Evolutionary conservation across 2,113 vertebrate species (phyloP).

Genomic region (Sander vitreus): DNA sequence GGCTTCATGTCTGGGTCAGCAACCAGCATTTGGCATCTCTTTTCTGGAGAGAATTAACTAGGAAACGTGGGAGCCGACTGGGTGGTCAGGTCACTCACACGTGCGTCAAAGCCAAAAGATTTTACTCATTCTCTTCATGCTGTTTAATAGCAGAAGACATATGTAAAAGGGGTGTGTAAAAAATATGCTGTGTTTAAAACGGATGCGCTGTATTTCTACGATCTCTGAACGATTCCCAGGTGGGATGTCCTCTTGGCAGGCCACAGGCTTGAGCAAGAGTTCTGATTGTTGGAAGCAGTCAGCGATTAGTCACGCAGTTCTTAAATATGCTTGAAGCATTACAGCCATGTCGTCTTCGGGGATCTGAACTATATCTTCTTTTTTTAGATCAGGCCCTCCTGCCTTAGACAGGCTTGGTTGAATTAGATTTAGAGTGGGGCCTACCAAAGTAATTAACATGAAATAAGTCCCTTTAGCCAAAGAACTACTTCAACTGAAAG

Average conservation of each 20-base stretch:
- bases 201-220: constrained; percentile 60
- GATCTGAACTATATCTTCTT: constrained; percentile 35
- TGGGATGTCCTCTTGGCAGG: constrained; percentile 49
- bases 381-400: constrained; percentile 27
- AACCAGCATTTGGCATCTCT: constrained; percentile 46
- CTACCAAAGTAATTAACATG: constrained; percentile 55
- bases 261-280: constrained; percentile 34
- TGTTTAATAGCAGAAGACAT: constrained; percentile 46
- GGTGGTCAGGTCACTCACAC: constrained; percentile 60
- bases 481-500: constrained; percentile 51
- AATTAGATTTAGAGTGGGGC: constrained; percentile 39
- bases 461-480: constrained; percentile 41
- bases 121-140: constrained; percentile 45
- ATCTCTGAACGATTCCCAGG: constrained; percentile 69
- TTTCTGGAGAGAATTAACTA: constrained; percentile 32
- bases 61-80: constrained; percentile 23
- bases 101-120: constrained; percentile 22
- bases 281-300: constrained; percentile 59
- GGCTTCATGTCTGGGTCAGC: constrained; percentile 32
- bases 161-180: constrained; percentile 17
- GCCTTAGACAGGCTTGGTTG: constrained; percentile 19
- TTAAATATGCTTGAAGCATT: constrained; percentile 48
- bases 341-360: constrained; percentile 34
- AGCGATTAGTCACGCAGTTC: constrained; percentile 58
- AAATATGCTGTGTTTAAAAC: constrained; percentile 38